A percentile compares a stretch with the other conserved stretches of the same genome.
phyloP scores from a whole-genome alignment of 2,113 vertebrate species.

The Desmodus rotundus region DNA sequence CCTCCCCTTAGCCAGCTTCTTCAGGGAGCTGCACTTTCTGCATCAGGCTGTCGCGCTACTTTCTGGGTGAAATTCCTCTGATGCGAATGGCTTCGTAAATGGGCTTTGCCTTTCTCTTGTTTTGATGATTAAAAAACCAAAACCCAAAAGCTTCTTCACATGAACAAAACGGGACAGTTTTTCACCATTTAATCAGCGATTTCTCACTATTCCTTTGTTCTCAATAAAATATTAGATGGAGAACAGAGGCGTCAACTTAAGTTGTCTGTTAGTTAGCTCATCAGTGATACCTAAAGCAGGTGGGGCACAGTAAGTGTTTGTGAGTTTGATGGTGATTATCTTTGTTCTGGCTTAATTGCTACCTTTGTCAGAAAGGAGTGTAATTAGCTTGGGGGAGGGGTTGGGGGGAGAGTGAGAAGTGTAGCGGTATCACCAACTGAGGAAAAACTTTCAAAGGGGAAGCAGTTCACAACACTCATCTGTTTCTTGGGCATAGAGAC shows the following conservation, averaged over 20 bases:
- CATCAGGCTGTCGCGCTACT: not conserved
- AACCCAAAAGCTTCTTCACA: not conserved
- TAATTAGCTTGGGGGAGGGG: not conserved
- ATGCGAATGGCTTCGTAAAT: not conserved
- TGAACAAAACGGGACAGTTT: not conserved
- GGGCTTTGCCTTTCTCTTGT: not conserved
- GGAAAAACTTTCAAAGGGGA: not conserved
- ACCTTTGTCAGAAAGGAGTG: slow-evolving; percentile 11
- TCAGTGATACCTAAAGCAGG: not conserved
- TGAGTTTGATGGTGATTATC: not conserved
- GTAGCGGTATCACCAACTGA: not conserved
- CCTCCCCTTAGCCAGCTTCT: not conserved
- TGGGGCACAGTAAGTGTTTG: not conserved
- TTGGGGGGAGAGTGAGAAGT: not conserved
- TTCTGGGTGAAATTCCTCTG: not conserved
- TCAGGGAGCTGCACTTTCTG: not conserved
- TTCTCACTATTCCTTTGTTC: not conserved
- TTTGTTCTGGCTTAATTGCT: slow-evolving; percentile 30
- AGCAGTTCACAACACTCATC: not conserved
- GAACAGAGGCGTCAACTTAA: not conserved
- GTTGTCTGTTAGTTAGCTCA: not conserved
- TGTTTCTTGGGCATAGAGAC: not conserved
- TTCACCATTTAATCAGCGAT: not conserved
- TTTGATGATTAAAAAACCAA: not conserved
- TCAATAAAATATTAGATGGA: not conserved